A percentile compares a stretch with the other conserved stretches of the same genome.
phyloP scores from a whole-genome alignment of 2,797 vertebrate genomes.

The Sebastes iracundus region DNA sequence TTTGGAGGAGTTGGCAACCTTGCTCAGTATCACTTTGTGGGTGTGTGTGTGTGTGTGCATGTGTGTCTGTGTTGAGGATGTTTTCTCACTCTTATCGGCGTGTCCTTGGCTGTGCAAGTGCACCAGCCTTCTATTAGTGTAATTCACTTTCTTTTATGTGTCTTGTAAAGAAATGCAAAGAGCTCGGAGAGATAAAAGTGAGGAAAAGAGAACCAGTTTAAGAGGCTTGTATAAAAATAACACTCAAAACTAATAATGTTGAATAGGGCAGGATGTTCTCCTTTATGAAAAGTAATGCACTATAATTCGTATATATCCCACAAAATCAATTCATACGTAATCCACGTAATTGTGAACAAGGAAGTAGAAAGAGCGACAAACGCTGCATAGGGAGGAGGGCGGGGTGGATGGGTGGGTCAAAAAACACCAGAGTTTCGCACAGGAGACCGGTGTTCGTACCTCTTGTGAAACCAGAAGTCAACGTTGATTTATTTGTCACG shows the following conservation, averaged over 20 bases:
- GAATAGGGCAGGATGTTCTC: neutral
- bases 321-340: rapidly evolving
- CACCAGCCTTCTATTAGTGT: constrained; percentile 62
- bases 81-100: constrained; percentile 74
- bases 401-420: too few relatives aligned
- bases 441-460: too few relatives aligned
- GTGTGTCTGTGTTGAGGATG: constrained; percentile 64
- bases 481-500: too few relatives aligned
- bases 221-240: constrained; percentile 7
- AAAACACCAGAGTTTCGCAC: too few relatives aligned
- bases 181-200: constrained; percentile 21
- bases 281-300: too few relatives aligned
- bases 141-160: constrained; percentile 70
- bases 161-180: constrained; percentile 47
- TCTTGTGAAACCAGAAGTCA: too few relatives aligned
- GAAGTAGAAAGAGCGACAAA: too few relatives aligned
- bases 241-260: neutral
- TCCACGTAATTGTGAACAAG: too few relatives aligned
- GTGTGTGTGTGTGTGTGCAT: constrained; percentile 25
- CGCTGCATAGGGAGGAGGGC: too few relatives aligned
- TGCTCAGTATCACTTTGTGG: constrained; percentile 70
- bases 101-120: constrained; percentile 76
- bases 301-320: too few relatives aligned
- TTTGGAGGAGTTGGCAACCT: constrained; percentile 79
- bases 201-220: constrained; percentile 1